phyloP scores from a whole-genome alignment of 1,140 invertebrate species.

The Apis laboriosa region DNA sequence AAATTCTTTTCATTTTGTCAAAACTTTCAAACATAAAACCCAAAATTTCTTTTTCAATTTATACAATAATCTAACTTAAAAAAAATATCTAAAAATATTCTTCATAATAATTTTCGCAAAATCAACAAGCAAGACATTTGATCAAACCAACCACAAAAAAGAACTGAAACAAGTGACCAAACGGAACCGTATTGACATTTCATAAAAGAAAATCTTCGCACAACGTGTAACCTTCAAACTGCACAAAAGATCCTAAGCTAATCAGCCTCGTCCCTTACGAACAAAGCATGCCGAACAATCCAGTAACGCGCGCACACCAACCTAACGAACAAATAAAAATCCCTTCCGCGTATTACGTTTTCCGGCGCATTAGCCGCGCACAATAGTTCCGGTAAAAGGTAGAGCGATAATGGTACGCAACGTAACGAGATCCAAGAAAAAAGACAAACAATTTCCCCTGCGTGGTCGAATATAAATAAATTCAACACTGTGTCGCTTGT shows the following conservation, averaged over 20 bases:
- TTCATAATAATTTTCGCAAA: no score
- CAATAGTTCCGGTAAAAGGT: conserved; percentile 24
- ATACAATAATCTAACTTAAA: no score
- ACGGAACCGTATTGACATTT: background rate
- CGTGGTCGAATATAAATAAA: conserved; percentile 11
- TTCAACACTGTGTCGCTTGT: background rate
- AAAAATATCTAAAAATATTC: no score
- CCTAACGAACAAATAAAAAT: conserved; percentile 46
- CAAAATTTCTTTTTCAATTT: no score
- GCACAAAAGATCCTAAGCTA: background rate
- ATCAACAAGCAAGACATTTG: background rate
- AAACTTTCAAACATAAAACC: no score
- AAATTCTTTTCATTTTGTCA: no score
- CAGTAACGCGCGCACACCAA: background rate
- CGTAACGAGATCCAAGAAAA: conserved; percentile 25
- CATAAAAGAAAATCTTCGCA: background rate
- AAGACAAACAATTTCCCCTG: conserved; percentile 40
- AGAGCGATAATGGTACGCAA: conserved; percentile 3
- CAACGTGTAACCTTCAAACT: background rate
- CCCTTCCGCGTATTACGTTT: conserved; percentile 43
- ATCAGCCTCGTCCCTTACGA: background rate
- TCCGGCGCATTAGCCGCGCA: conserved; percentile 35
- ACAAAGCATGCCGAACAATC: conserved; percentile 9
- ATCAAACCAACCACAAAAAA: background rate
- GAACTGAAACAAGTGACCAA: background rate